Conservation (phyloP, 2,797 vertebrate species). For the Trachurus trachurus region DNA sequence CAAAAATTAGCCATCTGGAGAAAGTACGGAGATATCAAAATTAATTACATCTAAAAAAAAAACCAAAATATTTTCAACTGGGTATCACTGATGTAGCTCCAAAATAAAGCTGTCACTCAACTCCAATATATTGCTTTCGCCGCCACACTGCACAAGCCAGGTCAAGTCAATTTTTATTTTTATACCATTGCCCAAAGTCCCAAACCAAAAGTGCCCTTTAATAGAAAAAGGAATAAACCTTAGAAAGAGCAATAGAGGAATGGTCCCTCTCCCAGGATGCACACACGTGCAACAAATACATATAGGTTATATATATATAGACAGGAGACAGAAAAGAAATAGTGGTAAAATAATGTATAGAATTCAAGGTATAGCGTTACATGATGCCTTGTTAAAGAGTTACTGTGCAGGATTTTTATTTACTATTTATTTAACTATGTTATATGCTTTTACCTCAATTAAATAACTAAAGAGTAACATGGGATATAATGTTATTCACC, state of each 20-base stretch:
- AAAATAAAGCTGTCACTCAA: conserved; percentile 16
- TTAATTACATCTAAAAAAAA: conserved; percentile 5
- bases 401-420: too few species aligned
- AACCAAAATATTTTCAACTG: not conserved
- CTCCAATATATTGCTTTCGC: conserved; percentile 2
- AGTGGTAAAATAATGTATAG: not conserved
- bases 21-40: not conserved
- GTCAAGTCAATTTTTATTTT: not conserved
- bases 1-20: not conserved
- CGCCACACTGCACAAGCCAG: not conserved
- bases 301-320: too few species aligned
- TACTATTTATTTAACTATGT: too few species aligned
- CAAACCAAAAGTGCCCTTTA: not conserved
- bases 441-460: too few species aligned
- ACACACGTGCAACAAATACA: not conserved
- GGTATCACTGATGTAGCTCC: not conserved
- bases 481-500: too few species aligned
- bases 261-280: not conserved
- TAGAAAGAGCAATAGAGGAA: not conserved
- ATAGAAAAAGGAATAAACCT: not conserved
- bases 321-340: not conserved
- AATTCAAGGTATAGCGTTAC: not conserved
- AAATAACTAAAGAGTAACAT: too few species aligned
- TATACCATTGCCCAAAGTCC: not conserved
- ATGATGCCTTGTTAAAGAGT: not conserved